Evolutionary conservation across 64 coral and sea anemone species (phyloP).

Genomic region (Stylophora pistillata): DNA sequence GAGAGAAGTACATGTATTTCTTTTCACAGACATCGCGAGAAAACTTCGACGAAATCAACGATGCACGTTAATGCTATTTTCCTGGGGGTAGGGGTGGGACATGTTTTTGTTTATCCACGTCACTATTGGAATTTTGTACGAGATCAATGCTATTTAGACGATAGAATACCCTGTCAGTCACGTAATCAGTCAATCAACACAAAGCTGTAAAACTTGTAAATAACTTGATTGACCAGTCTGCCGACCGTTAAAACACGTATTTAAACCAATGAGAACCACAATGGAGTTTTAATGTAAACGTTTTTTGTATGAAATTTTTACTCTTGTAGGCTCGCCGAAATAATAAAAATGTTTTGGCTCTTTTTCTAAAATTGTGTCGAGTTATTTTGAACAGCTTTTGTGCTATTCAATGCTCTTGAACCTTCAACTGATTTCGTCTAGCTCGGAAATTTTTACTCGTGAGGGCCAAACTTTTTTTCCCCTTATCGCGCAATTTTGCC

Average conservation of each 20-base stretch:
- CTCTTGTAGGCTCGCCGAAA: conserved; percentile 43
- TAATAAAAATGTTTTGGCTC: conserved; percentile 32
- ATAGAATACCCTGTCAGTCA: background rate
- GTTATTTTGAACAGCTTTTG: background rate
- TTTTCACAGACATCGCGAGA: background rate
- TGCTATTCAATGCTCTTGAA: background rate
- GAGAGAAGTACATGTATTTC: background rate
- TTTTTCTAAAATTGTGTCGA: background rate
- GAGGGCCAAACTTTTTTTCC: too few species aligned
- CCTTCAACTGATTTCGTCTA: too few species aligned
- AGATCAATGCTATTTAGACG: background rate
- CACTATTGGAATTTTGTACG: conserved; percentile 36
- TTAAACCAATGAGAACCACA: conserved; percentile 41
- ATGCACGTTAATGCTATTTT: background rate
- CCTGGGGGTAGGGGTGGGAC: background rate
- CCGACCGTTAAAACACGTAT: conserved; percentile 10
- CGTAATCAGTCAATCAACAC: conserved; percentile 3
- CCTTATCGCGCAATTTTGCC: too few species aligned
- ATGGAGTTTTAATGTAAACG: conserved; percentile 44
- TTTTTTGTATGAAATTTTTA: conserved; percentile 61
- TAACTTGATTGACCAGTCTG: conserved; percentile 28
- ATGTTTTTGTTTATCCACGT: conserved; percentile 35
- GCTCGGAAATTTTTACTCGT: too few species aligned
- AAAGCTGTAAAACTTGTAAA: conserved; percentile 37
- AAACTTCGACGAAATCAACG: background rate